These are phyloP conservation scores for Holacanthus passer DNA, from an alignment of 2,113 vertebrate species.

Conservation along the genomic window DNA sequence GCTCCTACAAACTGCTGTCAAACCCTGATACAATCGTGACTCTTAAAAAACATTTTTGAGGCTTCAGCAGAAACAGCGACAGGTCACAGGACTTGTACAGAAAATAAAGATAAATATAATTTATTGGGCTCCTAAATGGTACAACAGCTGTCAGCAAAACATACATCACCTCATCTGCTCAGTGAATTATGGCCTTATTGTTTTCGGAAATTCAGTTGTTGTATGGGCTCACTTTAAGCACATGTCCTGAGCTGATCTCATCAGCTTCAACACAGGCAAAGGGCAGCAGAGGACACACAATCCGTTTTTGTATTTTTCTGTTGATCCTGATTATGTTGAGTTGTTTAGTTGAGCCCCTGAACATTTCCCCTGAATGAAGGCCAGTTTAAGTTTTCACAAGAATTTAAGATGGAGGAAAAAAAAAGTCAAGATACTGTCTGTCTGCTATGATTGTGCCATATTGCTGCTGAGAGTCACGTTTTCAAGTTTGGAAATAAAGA, in stretches of 20 bases:
- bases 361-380: conserved; percentile 11
- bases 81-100: background rate
- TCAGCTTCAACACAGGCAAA: background rate
- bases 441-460: conserved; percentile 59
- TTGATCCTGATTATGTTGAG: background rate
- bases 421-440: conserved; percentile 33
- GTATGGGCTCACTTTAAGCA: conserved; percentile 24
- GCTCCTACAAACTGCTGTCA: conserved; percentile 5
- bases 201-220: conserved; percentile 9
- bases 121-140: conserved; percentile 13
- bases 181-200: conserved; percentile 34
- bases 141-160: conserved; percentile 13
- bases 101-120: background rate
- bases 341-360: conserved; percentile 21
- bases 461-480: conserved; percentile 70
- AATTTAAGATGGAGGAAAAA: conserved; percentile 19
- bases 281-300: background rate
- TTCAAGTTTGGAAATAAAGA: conserved; percentile 80
- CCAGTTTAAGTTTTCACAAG: conserved; percentile 31
- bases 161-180: conserved; percentile 22
- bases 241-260: conserved; percentile 26
- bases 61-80: background rate
- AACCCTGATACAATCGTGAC: background rate
- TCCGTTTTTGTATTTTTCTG: background rate
- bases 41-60: background rate